These are phyloP conservation scores for Turritopsis dohrnii DNA, from an alignment of 30 jellyfish, hydroid and myxozoan species.

Conservation along the genomic window DNA sequence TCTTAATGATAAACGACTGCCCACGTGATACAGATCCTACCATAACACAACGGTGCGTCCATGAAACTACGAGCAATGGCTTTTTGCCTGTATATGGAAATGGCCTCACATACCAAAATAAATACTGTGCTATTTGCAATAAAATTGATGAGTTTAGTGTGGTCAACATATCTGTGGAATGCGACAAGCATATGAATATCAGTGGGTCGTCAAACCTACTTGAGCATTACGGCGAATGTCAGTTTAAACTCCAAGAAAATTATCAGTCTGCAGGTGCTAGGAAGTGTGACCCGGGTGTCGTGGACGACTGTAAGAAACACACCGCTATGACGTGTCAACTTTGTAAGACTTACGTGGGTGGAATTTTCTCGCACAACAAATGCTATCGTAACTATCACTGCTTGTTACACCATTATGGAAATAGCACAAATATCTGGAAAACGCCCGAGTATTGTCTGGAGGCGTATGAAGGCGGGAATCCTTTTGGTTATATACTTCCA, in stretches of 20 bases:
- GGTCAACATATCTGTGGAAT: neutral
- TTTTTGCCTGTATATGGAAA: neutral
- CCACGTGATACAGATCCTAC: neutral
- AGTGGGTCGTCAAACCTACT: neutral
- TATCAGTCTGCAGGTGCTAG: too few relatives aligned
- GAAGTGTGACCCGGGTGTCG: neutral
- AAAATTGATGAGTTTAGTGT: neutral
- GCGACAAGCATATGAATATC: neutral
- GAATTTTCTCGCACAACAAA: neutral
- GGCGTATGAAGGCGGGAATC: neutral
- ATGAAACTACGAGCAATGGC: neutral
- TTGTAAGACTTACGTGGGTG: neutral
- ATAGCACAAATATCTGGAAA: neutral
- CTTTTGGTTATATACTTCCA: neutral
- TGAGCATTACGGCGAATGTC: neutral
- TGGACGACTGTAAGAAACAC: neutral
- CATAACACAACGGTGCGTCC: neutral
- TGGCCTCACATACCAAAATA: conserved; percentile 1
- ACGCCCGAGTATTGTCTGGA: neutral
- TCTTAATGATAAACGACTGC: neutral
- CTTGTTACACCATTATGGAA: neutral
- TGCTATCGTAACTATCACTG: neutral
- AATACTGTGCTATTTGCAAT: conserved; percentile 8
- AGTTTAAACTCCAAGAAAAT: neutral
- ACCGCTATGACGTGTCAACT: neutral